Evolutionary conservation across 2,888 invertebrate genomes (phyloP).

Genomic region (Acanthosoma haemorrhoidale): DNA sequence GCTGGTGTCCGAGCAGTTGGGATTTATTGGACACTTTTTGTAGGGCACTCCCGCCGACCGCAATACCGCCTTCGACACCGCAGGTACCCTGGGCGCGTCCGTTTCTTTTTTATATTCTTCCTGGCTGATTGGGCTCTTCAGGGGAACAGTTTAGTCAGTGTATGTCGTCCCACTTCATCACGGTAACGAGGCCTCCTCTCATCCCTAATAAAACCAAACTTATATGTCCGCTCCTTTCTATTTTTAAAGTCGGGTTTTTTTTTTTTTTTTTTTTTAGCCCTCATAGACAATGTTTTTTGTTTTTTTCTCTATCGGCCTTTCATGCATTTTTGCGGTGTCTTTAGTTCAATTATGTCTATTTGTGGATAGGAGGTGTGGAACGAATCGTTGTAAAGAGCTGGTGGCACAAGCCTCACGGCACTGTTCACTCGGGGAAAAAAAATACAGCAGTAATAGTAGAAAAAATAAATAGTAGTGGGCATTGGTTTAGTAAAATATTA

Average conservation of each 20-base stretch:
- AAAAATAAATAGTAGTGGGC: no score
- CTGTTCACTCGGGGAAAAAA: background rate
- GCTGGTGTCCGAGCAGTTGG: no score
- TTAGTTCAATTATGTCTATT: conserved; percentile 8
- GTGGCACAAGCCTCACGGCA: background rate
- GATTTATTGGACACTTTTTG: background rate
- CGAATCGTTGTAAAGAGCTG: background rate
- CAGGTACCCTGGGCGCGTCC: no score
- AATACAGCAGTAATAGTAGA: no score
- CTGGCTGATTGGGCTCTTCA: background rate
- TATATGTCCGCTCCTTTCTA: no score
- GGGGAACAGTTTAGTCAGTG: background rate
- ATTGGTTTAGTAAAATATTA: no score
- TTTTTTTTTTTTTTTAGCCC: background rate
- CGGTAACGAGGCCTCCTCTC: background rate
- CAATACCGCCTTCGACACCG: background rate
- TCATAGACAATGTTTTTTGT: background rate
- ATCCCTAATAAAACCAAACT: no score
- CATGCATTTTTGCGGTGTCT: conserved; percentile 10
- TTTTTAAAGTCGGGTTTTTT: background rate
- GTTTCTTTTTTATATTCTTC: background rate
- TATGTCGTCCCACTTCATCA: background rate
- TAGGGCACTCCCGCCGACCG: no score
- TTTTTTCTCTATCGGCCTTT: background rate
- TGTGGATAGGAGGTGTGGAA: background rate